phyloP scores from a whole-genome alignment of 2,797 vertebrate genomes.

The Delichon dasypus region DNA sequence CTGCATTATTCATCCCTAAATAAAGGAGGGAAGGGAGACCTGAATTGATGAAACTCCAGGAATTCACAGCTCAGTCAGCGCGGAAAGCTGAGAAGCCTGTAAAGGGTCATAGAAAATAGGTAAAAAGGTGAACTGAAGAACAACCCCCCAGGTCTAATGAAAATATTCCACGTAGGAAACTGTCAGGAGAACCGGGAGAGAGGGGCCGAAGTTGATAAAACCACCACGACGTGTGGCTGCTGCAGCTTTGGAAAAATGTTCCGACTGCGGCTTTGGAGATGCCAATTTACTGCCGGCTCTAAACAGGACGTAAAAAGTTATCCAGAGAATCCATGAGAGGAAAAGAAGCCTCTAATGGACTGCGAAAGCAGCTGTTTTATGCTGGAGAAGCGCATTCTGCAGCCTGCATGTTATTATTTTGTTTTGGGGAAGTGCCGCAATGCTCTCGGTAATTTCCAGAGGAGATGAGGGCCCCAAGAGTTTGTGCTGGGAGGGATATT shows the following conservation, averaged over 20 bases:
- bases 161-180: neutral
- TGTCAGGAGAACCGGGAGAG: neutral
- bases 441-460: neutral
- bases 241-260: neutral
- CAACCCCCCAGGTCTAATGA: neutral
- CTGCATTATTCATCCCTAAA: neutral
- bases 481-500: neutral
- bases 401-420: neutral
- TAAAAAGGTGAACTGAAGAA: neutral
- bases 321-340: constrained; percentile 2
- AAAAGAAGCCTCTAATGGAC: constrained; percentile 12
- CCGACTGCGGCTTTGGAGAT: neutral
- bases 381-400: constrained; percentile 24
- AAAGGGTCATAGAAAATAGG: neutral
- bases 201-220: neutral
- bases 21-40: neutral
- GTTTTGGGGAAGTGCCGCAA: neutral
- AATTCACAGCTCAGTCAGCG: neutral
- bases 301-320: neutral
- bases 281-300: neutral
- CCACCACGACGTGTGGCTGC: fast-evolving
- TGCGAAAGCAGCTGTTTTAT: constrained; percentile 48
- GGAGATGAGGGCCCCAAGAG: neutral
- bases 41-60: neutral
- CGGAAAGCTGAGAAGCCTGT: neutral